A percentile compares a stretch with the other conserved stretches of the same genome.
Conservation (phyloP, 2,113 vertebrate genomes). For the Eulemur rufifrons region DNA sequence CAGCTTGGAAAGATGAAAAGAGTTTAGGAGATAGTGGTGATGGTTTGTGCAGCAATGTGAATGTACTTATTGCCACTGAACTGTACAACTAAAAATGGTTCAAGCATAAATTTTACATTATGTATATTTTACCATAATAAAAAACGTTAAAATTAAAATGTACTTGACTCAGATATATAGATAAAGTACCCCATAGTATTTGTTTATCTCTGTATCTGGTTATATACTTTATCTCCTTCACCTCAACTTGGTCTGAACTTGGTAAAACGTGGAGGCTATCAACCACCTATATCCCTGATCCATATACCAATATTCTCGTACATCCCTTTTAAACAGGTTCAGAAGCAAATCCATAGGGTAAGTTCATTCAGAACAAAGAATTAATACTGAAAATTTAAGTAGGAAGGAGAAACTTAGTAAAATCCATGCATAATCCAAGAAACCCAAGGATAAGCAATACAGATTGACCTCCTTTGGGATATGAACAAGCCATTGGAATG, state of each 20-base stretch:
- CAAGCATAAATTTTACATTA: not conserved
- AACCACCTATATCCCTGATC: not conserved
- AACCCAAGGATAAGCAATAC: not conserved
- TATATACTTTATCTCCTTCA: not conserved
- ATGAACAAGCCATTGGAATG: not conserved
- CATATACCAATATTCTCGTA: not conserved
- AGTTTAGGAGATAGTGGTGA: not conserved
- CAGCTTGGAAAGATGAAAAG: not conserved
- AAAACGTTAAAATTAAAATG: not conserved
- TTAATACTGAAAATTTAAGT: conserved; percentile 8
- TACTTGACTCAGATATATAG: not conserved
- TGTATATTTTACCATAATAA: not conserved
- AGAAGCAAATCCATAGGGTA: not conserved
- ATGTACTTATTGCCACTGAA: not conserved
- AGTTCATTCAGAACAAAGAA: not conserved
- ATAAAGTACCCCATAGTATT: not conserved
- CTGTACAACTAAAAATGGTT: not conserved
- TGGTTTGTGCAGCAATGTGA: not conserved
- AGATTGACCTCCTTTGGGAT: not conserved
- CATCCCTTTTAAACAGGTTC: not conserved
- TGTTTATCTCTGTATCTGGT: not conserved
- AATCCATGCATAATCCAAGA: not conserved
- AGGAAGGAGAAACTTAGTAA: not conserved
- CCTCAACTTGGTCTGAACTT: not conserved
- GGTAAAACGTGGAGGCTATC: not conserved